Base-by-base conservation (phyloP, 2,888 invertebrate species). In the Brachylomia viminalis region DNA sequence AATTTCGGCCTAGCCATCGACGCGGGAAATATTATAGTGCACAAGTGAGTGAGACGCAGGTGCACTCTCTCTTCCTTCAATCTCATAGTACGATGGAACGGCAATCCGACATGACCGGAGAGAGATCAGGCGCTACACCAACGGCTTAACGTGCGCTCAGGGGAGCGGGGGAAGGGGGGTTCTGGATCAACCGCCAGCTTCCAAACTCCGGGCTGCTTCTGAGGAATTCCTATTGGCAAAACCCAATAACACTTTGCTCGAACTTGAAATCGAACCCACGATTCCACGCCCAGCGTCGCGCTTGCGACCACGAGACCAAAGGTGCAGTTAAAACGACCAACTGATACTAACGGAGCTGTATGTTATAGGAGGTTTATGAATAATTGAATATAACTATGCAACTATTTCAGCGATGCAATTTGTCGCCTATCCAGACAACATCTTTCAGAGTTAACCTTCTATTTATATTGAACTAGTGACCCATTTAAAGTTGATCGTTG, bases 391-490 rank as follows among this genome's bases (percentile, higher is more conserved):
- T 45, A 64, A 38, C 47, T 49, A 17, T 38, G 17, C 30, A 74
- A 74, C 68, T 58, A 73, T 64, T 38, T 58, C 17, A 54, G 3
- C 30, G 17, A 30, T 30, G 27, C 42, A 52, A 66, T 69, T 70
- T 33, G 17, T 33, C 33, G 27, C 30, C 56, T 27, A n/a, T 33
- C 54, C 49, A 58, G n/a, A 45, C 58, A 42, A 33, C 27, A 15
- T 30, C 52, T 23, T 61, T 78, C n/a, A 62, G 27, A 56, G 47
- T 73, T 77, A 15, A 79, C n/a, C 49, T 62, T 72, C 65, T 54
- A 83, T 54, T 59, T 79, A 52, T 49, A 49, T 45, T 33, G 78
- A 79, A 33, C 49, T 47, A 62, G 52, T 83, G 52, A 54, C 66
- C 62, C 17, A 82, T 13, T 68, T 64, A 20, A 68, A 74, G 47